phyloP scores from a whole-genome alignment of 2,797 vertebrate species.

The Kryptolebias ocellatus region DNA sequence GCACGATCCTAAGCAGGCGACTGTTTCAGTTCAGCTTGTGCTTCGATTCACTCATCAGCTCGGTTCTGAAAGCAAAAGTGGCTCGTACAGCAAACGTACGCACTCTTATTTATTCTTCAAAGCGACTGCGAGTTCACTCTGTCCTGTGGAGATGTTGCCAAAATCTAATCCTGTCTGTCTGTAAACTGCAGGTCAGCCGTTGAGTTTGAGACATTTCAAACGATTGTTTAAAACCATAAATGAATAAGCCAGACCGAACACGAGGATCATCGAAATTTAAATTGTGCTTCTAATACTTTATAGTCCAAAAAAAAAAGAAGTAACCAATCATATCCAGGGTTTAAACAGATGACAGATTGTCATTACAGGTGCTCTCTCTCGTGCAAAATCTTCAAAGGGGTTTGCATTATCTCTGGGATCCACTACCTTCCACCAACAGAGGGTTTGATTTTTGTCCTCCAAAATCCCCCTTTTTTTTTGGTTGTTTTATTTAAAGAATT shows the following conservation, averaged over 20 bases:
- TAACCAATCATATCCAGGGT: constrained; percentile 37
- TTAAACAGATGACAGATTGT: constrained; percentile 29
- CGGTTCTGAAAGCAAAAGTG: constrained; percentile 21
- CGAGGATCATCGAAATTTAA: constrained; percentile 76
- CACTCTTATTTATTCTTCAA: constrained; percentile 20
- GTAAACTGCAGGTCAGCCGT: constrained; percentile 33
- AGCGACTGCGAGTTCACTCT: constrained; percentile 16
- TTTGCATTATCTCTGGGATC: constrained; percentile 43
- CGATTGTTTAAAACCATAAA: constrained; percentile 26
- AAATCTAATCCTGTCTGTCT: constrained; percentile 38
- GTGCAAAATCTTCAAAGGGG: constrained; percentile 21
- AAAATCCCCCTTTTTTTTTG: constrained; percentile 6
- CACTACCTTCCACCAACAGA: constrained; percentile 13
- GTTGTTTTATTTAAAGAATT: constrained; percentile 11
- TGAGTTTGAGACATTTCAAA: constrained; percentile 10
- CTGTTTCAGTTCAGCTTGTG: constrained; percentile 36
- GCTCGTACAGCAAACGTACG: constrained; percentile 9
- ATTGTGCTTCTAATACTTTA: constrained; percentile 52
- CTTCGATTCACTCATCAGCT: constrained; percentile 30
- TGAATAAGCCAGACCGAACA: constrained; percentile 63
- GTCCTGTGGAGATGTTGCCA: constrained; percentile 61
- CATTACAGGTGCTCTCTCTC: constrained; percentile 58
- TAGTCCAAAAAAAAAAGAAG: constrained; percentile 25
- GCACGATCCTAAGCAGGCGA: constrained; percentile 46
- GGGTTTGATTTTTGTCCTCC: constrained; percentile 1